phyloP scores from a whole-genome alignment of 2,888 invertebrate genomes.

The Nomada flava region DNA sequence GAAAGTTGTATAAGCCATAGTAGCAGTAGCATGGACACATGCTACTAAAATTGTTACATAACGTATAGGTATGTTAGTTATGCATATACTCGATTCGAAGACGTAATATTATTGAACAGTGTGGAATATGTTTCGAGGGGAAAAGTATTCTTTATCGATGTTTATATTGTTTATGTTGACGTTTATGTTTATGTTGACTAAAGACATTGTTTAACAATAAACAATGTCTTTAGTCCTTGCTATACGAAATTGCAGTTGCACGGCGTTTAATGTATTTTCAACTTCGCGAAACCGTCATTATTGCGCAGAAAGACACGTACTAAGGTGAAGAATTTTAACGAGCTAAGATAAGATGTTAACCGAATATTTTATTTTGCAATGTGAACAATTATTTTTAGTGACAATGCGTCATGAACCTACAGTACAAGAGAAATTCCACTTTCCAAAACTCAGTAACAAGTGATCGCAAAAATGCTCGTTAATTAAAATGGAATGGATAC shows the following conservation, averaged over 20 bases:
- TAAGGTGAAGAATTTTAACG: constrained; percentile 21
- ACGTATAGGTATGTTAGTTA: too few relatives aligned
- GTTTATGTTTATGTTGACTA: too few relatives aligned
- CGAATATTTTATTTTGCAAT: background rate
- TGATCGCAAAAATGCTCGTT: background rate
- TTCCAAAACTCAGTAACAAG: background rate
- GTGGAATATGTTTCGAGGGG: too few relatives aligned
- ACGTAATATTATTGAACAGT: too few relatives aligned
- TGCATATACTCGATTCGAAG: too few relatives aligned
- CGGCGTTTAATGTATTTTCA: constrained; percentile 20
- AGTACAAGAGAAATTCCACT: background rate
- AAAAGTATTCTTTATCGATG: background rate
- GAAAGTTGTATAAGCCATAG: too few relatives aligned
- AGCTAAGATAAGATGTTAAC: constrained; percentile 11
- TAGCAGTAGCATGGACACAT: too few relatives aligned
- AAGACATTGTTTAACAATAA: too few relatives aligned
- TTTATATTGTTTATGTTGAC: background rate
- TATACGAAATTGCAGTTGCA: background rate
- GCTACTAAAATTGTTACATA: too few relatives aligned
- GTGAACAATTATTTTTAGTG: background rate
- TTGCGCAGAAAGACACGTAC: background rate
- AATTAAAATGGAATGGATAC: constrained; percentile 7
- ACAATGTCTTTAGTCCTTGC: background rate
- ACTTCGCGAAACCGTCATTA: constrained; percentile 9
- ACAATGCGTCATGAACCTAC: background rate